phyloP scores from a whole-genome alignment of 2,113 vertebrate genomes.

The Bombycilla garrulus region DNA sequence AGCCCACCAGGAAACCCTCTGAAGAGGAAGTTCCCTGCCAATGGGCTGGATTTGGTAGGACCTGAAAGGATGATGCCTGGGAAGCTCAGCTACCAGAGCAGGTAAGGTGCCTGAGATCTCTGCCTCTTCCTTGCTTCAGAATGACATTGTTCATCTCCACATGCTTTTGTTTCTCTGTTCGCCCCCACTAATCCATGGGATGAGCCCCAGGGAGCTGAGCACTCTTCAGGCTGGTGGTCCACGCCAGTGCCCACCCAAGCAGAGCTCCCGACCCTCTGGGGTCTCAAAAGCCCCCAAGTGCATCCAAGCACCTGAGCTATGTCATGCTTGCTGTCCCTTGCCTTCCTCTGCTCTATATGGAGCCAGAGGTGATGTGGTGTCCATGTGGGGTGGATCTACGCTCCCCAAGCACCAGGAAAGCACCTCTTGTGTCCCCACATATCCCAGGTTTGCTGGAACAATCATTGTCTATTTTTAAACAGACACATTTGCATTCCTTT shows the following conservation, averaged over 20 bases:
- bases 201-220: background rate
- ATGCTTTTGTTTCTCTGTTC: background rate
- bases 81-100: slow-evolving; percentile 68
- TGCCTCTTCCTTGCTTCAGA: background rate
- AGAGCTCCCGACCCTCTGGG: background rate
- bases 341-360: background rate
- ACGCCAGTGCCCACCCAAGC: background rate
- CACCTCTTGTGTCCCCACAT: background rate
- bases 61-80: slow-evolving; percentile 13
- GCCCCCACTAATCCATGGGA: background rate
- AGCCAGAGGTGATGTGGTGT: background rate
- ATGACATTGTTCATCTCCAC: background rate
- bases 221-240: background rate
- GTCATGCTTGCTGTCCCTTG: background rate
- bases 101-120: slow-evolving; percentile 18
- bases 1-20: slow-evolving; percentile 27
- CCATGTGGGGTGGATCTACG: background rate
- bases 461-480: background rate
- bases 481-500: slow-evolving; percentile 29
- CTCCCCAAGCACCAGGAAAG: background rate
- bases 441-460: background rate
- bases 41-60: slow-evolving; percentile 69
- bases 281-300: background rate
- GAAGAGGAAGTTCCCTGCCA: slow-evolving; percentile 79
- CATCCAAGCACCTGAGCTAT: background rate